Evolutionary conservation across 2,113 vertebrate genomes (phyloP).

Genomic region (Melanotaenia duboulayi): DNA sequence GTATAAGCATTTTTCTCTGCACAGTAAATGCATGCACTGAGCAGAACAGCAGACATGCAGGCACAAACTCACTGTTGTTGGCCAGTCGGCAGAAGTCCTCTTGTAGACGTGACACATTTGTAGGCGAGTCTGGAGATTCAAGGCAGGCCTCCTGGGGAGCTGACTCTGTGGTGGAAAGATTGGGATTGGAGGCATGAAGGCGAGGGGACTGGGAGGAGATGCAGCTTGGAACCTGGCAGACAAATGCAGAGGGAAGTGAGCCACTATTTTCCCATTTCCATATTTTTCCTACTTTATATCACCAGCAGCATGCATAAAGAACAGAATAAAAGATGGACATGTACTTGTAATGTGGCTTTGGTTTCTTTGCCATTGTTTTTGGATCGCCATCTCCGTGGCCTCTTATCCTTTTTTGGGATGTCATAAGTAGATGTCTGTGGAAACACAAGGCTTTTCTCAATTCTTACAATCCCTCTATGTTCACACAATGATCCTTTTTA

Average conservation of each 20-base stretch:
- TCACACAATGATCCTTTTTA: too few relatives aligned
- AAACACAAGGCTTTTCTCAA: neutral
- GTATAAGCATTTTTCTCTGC: conserved; percentile 1
- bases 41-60: conserved; percentile 11
- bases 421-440: conserved; percentile 87
- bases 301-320: neutral
- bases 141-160: conserved; percentile 88
- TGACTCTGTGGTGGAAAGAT: conserved; percentile 90
- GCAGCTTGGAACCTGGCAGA: conserved; percentile 71
- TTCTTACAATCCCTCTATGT: neutral
- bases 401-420: conserved; percentile 94
- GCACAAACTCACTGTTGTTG: conserved; percentile 89
- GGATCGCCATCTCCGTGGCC: conserved; percentile 89
- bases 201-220: conserved; percentile 86
- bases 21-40: neutral
- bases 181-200: conserved; percentile 94
- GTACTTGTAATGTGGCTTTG: conserved; percentile 89
- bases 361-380: conserved; percentile 88
- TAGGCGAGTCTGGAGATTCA: conserved; percentile 88
- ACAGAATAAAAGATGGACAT: neutral
- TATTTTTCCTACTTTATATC: neutral
- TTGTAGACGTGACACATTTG: conserved; percentile 92
- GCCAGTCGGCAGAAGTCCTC: conserved; percentile 93
- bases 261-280: neutral
- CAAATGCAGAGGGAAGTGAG: neutral